Base-by-base conservation (phyloP, 2,888 invertebrate genomes). In the Agrilus mali region DNA sequence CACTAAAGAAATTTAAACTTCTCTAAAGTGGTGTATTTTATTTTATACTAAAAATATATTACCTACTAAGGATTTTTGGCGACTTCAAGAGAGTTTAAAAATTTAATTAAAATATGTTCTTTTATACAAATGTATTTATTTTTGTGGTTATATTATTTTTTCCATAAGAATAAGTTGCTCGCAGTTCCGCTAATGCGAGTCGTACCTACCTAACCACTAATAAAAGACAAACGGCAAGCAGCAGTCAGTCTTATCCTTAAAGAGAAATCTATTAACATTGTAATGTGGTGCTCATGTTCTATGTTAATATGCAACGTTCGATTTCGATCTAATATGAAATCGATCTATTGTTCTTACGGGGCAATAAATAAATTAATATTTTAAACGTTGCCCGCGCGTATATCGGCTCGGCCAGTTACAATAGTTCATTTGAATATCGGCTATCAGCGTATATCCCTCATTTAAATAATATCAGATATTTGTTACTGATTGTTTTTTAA, bases 331-430 rank as follows among this genome's bases (percentile, higher is more conserved):
- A 63, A 64, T 64, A 64, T 27, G 27, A 61, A 63, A 64, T 64
- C 64, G 58, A 64, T 64, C 62, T 64, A 64, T 64, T 64, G 63
- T 64, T 63, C 61, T 57, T 60, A 60, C 60, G 58, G 58, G 58
- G 63, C 57, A 63, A 64, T 63, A 64, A 64, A 64, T 64, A 63
- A 60, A 63, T 63, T 63, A 63, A 63, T 61, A 63, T 60, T 61
- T 59, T 59, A 58, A 55, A 54, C 52, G 42, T 38, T 38, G 38
- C 38, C 44, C 44, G 48, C 50, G 47, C 46, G 48, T 47, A 50
- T 50, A 48, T 48, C 50, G 48, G 44, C 40, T 42, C 46, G 46
- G 40, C 39, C 45, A 47, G 47, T 46, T 42, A 50, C 50, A 50
- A 50, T 50, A 50, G 39, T 50, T 60, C 55, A 63, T 63, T 63